Evolutionary conservation across 2,888 invertebrate genomes (phyloP), one percentile per base, ranked within the genome.

Genomic region (Argyresthia albistria): DNA sequence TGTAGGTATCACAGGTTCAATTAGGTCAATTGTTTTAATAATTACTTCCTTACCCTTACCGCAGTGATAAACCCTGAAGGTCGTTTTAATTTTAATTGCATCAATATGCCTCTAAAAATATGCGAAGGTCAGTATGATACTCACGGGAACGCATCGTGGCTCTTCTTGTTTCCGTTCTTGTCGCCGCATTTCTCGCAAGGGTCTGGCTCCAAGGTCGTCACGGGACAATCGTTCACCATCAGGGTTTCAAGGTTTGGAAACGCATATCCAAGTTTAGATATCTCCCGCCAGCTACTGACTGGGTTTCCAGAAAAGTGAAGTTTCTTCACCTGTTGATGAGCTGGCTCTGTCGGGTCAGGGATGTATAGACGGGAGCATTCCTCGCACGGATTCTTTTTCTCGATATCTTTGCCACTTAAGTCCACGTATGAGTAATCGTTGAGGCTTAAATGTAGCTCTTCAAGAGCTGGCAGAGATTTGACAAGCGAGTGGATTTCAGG

Each of bases 401-500:
- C 70, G 1, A 75, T 65, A 45, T 82, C 74, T 54, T 76, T 64
- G 8, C 80, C 83, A 54, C 90, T 90, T 46, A 96, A 83, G 54
- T 93, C 90, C 43, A 96, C 93, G 60, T 91, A 90, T 35, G 90
- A 90, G 76, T 95, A 97, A 72, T 95, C 93, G 78, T 98, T 98
- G 56, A 97, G 89, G 69, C 97, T 97, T 65, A 98, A 84, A 80
- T 98, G 97, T 59, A 98, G 88, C 80, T 98, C 98, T 86, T 96
- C 94, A 46, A 98, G 88, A 70, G 92, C 92, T 54, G 93, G 94
- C 57, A 95, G 88, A 67, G 93, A 90, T 66, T 92, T 91, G 52
- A 97, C 88, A 57, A 97, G 83, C 48, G 91, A 90, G 63, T 93
- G 91, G 45, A 97, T 91, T 62, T 93, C 93, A 43, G 91, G 89